Evolutionary conservation across 2,113 vertebrate genomes (phyloP), one percentile per base, ranked within the genome.

Genomic region (Spermophilus dauricus): DNA sequence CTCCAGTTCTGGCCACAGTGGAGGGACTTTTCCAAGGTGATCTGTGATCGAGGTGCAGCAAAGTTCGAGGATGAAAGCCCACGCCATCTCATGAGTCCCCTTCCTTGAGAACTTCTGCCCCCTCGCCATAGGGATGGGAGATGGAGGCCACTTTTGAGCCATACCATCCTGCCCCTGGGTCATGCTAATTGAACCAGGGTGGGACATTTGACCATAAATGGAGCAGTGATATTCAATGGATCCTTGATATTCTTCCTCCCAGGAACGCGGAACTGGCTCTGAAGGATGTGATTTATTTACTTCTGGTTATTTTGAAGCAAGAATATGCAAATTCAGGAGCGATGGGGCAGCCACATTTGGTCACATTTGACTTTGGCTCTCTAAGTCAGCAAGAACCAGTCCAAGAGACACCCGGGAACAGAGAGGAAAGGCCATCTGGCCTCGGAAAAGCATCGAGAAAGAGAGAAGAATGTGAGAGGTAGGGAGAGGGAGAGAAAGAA

Each of bases 301-400:
- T 95, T 11, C 34, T 93, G 53, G 39, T 75, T 69, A 51, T 93
- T 96, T 96, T 91, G 70, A 96, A 97, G 75, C 5, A 77, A 78
- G 48, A 93, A 80, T 75, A 86, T 93, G 86, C 82, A 97, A 95
- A 93, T 89, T 42, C 53, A 42, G 61, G 69, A 61, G 22, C 20
- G 14, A 3, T 37, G 61, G 73, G 48, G 14, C 34, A 80, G 89
- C 39, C 32, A 26, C 63, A n/a, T 83, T 95, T 95, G 86, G 63
- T 89, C n/a, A 26, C 77, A 34, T 76, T 89, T 75, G 69, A 83
- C 78, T 75, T 92, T 97, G 84, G 63, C 69, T 98, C 45, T 94
- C 58, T 14, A 80, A 58, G 58, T 73, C 69, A 93, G 91, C 61
- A 69, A 73, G 78, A 45, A 61, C 45, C 30, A 13, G 34, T 67